A percentile compares a stretch with the other conserved stretches of the same genome.
Conservation (phyloP, 2,797 vertebrate genomes). For the Gallinago stenura region DNA sequence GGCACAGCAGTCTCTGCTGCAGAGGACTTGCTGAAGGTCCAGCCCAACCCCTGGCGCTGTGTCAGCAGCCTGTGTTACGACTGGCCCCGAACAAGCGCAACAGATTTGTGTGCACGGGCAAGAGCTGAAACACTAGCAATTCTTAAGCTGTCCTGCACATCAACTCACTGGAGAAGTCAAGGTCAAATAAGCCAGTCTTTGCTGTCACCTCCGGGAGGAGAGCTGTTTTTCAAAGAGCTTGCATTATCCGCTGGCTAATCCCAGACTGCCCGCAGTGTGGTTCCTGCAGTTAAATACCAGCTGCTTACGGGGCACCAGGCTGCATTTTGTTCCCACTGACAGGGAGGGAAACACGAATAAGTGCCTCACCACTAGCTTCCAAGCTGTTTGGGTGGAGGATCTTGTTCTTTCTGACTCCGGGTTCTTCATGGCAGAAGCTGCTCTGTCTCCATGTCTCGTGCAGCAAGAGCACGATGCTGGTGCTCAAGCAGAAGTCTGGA, state of each 20-base stretch:
- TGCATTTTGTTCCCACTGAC: conserved; percentile 44
- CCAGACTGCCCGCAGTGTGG: conserved; percentile 25
- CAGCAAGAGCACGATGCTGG: background rate
- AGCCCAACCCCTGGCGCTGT: rapidly evolving
- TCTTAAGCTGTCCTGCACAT: background rate
- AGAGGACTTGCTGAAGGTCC: background rate
- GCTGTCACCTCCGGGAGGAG: conserved; percentile 49
- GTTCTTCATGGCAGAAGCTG: conserved; percentile 24
- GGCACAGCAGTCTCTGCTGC: rapidly evolving
- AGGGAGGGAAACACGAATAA: background rate
- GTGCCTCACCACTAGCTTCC: background rate
- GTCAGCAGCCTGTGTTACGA: background rate
- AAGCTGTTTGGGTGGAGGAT: conserved; percentile 1
- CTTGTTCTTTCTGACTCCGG: conserved; percentile 15
- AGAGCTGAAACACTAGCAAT: background rate
- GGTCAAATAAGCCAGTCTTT: conserved; percentile 42
- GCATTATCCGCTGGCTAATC: background rate
- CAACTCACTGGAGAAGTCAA: conserved; percentile 2
- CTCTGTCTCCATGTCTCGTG: background rate
- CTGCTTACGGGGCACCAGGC: conserved; percentile 41
- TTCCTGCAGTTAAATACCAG: conserved; percentile 32
- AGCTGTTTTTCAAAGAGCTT: conserved; percentile 17
- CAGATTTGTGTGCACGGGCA: background rate
- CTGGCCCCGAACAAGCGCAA: background rate
- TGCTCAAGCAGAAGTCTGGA: conserved; percentile 10